Evolutionary conservation across 1,140 invertebrate genomes (phyloP), one percentile per base, ranked within the genome.

Genomic region (Cyphomyrmex costatus): DNA sequence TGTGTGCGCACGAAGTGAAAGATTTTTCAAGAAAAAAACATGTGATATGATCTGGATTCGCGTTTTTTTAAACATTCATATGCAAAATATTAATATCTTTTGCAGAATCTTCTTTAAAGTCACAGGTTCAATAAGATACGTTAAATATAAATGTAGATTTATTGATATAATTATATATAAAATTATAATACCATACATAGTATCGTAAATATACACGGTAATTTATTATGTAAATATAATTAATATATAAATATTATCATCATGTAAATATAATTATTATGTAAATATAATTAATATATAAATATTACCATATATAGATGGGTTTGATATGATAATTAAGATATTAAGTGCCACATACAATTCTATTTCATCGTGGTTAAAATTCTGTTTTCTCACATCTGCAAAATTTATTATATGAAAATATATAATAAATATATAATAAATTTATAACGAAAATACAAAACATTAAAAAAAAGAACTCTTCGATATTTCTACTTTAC

Each of bases 311-410:
- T 58, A 16, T 19, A 4, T 27, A n/a, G 0, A n/a, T 6, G 7
- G 1, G n/a, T 56, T 21, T 56, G n/a, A 56, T 65, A 12, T 36
- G n/a, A 63, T 65, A 65, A 36, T 65, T 12, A 8, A 36, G 5
- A 65, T 7, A 36, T 21, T 61, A 12, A 4, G 1, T 16, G 4
- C 8, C 3, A 27, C 3, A n/a, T n/a, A n/a, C n/a, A n/a, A n/a
- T n/a, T n/a, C n/a, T n/a, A n/a, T n/a, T n/a, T n/a, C 63, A 66
- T 66, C 19, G 30, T 63, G 60, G 3, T 36, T n/a, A 65, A 71
- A 3, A 6, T 0, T 53, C 27, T 3, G 21, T 7, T 33, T 10
- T n/a, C 19, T 21, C 56, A 58, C n/a, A 10, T 33, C n/a, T 8
- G 49, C 36, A 42, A 42, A 42, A 42, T 42, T 42, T 42, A 12